These are phyloP conservation scores for Halcyon leucocephala DNA, from an alignment of 2,797 vertebrate genomes.

Conservation along the genomic window DNA sequence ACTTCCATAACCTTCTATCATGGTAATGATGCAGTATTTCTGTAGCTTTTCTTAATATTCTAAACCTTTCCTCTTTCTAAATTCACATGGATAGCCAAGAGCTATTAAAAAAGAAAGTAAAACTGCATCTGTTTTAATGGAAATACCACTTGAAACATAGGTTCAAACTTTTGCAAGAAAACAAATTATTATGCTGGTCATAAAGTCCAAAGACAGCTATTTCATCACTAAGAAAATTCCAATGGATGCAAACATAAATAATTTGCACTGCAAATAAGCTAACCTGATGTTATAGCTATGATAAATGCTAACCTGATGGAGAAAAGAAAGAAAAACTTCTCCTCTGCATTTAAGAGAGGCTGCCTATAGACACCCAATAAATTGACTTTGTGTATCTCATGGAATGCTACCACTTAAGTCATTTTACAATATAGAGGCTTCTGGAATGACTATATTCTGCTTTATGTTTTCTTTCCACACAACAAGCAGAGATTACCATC, in stretches of 20 bases:
- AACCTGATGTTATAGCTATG: background rate
- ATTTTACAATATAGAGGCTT: background rate
- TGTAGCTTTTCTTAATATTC: background rate
- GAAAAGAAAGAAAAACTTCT: background rate
- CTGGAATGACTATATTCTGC: background rate
- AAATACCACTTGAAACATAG: background rate
- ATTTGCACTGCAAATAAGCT: background rate
- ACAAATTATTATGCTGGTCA: background rate
- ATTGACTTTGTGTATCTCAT: background rate
- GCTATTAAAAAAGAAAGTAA: background rate
- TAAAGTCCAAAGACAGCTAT: background rate
- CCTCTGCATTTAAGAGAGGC: background rate
- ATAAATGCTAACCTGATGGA: background rate
- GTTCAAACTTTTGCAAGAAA: background rate
- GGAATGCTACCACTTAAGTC: background rate
- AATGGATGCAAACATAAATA: background rate
- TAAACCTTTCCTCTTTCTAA: background rate
- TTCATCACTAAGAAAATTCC: background rate
- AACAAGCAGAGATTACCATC: background rate
- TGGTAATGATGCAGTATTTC: background rate
- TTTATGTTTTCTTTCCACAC: background rate
- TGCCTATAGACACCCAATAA: background rate
- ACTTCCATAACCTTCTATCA: background rate
- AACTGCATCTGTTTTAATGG: background rate
- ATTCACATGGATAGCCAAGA: background rate